Evolutionary conservation across 2,888 invertebrate species (phyloP).

Genomic region (Stenoptilia bipunctidactyla): DNA sequence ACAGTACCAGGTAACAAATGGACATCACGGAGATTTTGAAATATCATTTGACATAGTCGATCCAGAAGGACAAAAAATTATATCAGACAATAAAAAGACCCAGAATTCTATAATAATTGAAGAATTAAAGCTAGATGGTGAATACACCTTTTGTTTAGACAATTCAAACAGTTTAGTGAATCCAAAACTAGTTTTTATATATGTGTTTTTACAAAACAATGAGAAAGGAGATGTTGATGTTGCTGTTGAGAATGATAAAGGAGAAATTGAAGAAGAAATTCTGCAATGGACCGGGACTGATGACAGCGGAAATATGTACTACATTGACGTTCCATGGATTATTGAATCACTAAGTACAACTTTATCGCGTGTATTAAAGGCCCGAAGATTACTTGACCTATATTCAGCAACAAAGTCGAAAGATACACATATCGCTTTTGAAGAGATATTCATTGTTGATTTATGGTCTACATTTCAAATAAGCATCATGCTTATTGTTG

Average conservation of each 20-base stretch:
- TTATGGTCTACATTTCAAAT: conserved; percentile 83
- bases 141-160: conserved; percentile 88
- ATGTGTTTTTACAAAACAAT: conserved; percentile 76
- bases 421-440: conserved; percentile 85
- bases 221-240: conserved; percentile 38
- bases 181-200: conserved; percentile 85
- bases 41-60: conserved; percentile 83
- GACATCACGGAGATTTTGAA: conserved; percentile 88
- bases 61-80: conserved; percentile 72
- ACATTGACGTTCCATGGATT: conserved; percentile 61
- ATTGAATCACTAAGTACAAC: conserved; percentile 76
- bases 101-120: no score
- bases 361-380: conserved; percentile 72
- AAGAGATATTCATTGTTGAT: conserved; percentile 85
- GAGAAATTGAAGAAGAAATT: conserved; percentile 36
- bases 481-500: conserved; percentile 78
- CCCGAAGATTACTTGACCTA: conserved; percentile 75
- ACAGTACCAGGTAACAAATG: conserved; percentile 77
- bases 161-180: conserved; percentile 86
- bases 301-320: conserved; percentile 33
- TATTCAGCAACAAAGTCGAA: conserved; percentile 81
- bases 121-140: conserved; percentile 77
- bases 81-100: conserved; percentile 71
- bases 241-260: conserved; percentile 22
- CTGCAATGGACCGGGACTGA: conserved; percentile 42